phyloP scores from a whole-genome alignment of 2,113 vertebrate species.

The Gopherus flavomarginatus region DNA sequence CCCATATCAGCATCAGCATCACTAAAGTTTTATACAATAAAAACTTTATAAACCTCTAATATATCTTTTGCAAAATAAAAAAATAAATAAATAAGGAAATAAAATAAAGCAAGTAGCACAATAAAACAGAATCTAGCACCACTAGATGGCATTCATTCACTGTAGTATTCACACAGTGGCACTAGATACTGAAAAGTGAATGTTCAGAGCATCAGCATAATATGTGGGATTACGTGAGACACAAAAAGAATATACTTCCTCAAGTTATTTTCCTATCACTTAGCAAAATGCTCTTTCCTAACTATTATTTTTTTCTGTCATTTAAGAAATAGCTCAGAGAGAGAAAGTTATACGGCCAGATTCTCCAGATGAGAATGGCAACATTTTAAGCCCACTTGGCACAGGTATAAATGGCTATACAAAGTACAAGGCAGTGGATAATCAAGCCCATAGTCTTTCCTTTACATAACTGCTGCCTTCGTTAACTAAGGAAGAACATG shows the following conservation, averaged over 20 bases:
- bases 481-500: neutral
- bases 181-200: neutral
- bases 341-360: accelerated
- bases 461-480: neutral
- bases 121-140: conserved; percentile 24
- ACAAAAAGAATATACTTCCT: neutral
- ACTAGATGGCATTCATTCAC: conserved; percentile 80
- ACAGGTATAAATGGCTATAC: neutral
- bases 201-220: neutral
- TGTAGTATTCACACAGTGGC: conserved; percentile 13
- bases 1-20: neutral
- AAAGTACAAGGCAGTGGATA: neutral
- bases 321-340: neutral
- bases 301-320: neutral
- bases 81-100: neutral
- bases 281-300: conserved; percentile 13
- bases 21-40: neutral
- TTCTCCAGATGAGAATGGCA: neutral
- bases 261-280: conserved; percentile 20
- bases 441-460: neutral
- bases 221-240: neutral
- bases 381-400: neutral
- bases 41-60: neutral
- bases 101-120: neutral
- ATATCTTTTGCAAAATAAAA: neutral